Evolutionary conservation across 2,797 vertebrate species (phyloP).

Genomic region (Somateria mollissima): DNA sequence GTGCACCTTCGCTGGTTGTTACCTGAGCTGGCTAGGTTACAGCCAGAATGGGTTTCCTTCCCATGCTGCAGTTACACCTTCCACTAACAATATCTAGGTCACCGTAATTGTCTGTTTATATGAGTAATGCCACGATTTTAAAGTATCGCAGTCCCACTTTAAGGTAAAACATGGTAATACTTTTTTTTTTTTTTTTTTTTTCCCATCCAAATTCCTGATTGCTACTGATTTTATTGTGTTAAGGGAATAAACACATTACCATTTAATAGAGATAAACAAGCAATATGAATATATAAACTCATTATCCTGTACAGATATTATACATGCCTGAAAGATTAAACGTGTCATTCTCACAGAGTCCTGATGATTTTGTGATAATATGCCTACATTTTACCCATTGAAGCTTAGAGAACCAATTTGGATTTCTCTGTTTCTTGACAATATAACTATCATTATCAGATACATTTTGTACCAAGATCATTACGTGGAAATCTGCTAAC

Average conservation of each 20-base stretch:
- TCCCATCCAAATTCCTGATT: background rate
- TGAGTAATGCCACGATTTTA: background rate
- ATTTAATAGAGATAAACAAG: background rate
- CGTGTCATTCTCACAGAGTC: background rate
- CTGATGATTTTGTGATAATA: background rate
- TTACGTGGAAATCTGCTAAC: background rate
- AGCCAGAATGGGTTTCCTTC: background rate
- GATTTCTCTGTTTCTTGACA: background rate
- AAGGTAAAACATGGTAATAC: background rate
- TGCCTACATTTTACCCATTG: background rate
- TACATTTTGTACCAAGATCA: background rate
- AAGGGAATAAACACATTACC: background rate
- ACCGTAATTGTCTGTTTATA: background rate
- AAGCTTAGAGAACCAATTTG: conserved; percentile 18
- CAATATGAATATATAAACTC: background rate
- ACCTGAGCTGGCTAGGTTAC: conserved; percentile 28
- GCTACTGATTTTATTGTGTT: background rate
- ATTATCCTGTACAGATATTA: background rate
- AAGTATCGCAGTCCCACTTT: background rate
- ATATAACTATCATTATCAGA: background rate
- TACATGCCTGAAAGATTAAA: background rate
- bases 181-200: background rate
- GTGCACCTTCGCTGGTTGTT: background rate
- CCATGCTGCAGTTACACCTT: background rate
- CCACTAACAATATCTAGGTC: background rate